Conservation (phyloP, 2,797 vertebrate genomes). For the Loriculus beryllinus region DNA sequence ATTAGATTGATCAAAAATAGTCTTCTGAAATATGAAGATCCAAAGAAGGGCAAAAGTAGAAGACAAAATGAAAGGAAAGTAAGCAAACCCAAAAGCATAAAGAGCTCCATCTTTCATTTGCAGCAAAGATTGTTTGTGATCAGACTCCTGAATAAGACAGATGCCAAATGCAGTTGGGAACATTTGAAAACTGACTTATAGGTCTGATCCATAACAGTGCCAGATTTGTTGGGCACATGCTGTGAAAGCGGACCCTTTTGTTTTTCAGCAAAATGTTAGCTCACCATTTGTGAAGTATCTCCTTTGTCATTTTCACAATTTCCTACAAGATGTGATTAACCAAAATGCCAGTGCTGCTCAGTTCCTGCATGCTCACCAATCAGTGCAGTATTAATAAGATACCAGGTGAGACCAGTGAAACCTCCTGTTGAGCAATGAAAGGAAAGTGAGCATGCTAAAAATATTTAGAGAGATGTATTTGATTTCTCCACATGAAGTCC, state of each 20-base stretch:
- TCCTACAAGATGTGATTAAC: background rate
- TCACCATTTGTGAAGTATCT: background rate
- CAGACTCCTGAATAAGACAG: background rate
- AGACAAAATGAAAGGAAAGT: background rate
- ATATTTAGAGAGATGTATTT: constrained; percentile 54
- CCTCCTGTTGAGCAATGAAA: constrained; percentile 15
- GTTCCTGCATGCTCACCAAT: background rate
- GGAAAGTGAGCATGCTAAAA: constrained; percentile 41
- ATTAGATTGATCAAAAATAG: constrained; percentile 34
- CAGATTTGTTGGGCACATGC: background rate
- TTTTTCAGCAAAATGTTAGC: background rate
- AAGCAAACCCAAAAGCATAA: background rate
- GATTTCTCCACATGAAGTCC: constrained; percentile 25
- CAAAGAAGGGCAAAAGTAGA: background rate
- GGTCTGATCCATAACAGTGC: background rate
- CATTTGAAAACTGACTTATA: background rate
- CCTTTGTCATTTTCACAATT: background rate
- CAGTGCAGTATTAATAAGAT: background rate
- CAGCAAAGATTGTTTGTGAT: background rate
- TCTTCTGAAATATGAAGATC: background rate
- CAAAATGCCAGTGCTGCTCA: background rate
- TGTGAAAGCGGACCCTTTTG: background rate
- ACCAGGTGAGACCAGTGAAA: constrained; percentile 19
- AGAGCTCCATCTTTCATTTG: background rate
- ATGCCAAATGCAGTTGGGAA: background rate